Percentiles rank a stretch among this genome's conserved stretches.
Conservation (phyloP, 2,113 vertebrate genomes). For the Ovis aries region ARS-UI_Ramb_v3.0 NC_056055.1:70429501-70430000, state of each 20-base stretch:
- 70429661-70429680: not conserved
- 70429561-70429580: fast-evolving
- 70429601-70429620: not conserved
- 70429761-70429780: not conserved
- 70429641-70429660: not conserved
- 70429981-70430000: not conserved
- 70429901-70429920: not conserved
- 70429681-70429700: fast-evolving
- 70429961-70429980: not conserved
- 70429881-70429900: not conserved
- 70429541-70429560: not conserved
- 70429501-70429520: not conserved
- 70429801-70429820: not conserved
- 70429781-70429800: fast-evolving
- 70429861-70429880: fast-evolving
- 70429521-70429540: not conserved
- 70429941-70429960: fast-evolving
- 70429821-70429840: not conserved
- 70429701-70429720: not conserved
- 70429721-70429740: not conserved
- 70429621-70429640: not conserved
- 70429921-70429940: fast-evolving
- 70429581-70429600: not conserved
- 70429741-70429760: not conserved
- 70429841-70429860: not conserved